phyloP scores from a whole-genome alignment of 2,797 vertebrate genomes.

The Phylloscopus collybita region DNA sequence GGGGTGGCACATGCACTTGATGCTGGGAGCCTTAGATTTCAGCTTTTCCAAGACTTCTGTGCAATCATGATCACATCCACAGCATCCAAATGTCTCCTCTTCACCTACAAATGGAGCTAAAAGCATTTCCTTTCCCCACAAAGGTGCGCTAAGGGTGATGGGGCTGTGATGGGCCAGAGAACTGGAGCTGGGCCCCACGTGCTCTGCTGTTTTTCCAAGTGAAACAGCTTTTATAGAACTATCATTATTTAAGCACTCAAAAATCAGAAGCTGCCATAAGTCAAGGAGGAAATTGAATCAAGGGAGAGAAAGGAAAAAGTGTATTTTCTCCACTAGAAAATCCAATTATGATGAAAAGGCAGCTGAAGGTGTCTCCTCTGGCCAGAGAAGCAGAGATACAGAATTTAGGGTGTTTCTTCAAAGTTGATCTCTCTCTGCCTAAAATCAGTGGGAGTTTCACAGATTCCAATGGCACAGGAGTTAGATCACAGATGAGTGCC shows the following conservation, averaged over 20 bases:
- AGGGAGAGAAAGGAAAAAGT: neutral
- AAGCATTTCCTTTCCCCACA: neutral
- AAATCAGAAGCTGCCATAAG: neutral
- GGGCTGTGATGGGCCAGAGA: neutral
- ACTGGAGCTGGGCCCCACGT: neutral
- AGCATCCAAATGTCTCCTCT: neutral
- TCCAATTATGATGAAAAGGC: neutral
- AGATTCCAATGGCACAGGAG: neutral
- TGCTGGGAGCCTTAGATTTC: neutral
- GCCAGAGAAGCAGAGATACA: neutral
- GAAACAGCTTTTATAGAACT: neutral
- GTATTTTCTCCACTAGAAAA: neutral
- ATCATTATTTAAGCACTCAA: neutral
- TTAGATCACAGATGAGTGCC: constrained; percentile 29
- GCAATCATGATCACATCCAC: neutral
- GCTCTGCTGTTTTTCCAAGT: neutral
- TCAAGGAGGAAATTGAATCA: neutral
- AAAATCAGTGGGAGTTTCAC: neutral
- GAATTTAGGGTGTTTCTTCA: neutral
- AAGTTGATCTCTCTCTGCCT: neutral
- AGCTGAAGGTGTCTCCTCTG: neutral
- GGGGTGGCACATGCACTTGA: neutral
- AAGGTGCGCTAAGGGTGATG: neutral
- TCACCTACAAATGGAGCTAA: neutral
- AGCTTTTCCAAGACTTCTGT: neutral